Evolutionary conservation across 2,797 vertebrate genomes (phyloP).

Genomic region (Vespertilio murinus): DNA sequence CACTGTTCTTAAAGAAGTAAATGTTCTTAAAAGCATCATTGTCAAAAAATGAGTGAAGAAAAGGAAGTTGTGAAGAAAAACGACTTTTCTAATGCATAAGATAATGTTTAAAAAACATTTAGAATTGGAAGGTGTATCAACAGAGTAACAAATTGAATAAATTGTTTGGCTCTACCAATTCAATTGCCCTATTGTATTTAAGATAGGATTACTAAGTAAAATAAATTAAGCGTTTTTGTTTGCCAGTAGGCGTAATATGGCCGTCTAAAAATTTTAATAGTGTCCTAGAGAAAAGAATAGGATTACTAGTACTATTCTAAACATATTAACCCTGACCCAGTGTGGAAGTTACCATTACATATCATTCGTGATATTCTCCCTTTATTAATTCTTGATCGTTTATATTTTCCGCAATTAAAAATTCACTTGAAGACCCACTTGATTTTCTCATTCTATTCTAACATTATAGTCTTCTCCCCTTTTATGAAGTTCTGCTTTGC

Average conservation of each 20-base stretch:
- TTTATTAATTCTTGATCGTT: background rate
- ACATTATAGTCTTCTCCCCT: background rate
- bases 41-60: slow-evolving; percentile 13
- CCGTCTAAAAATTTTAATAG: background rate
- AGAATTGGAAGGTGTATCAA: background rate
- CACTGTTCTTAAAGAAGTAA: background rate
- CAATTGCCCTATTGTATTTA: background rate
- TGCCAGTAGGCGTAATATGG: background rate
- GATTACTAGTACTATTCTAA: background rate
- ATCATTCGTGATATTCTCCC: background rate
- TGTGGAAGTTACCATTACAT: background rate
- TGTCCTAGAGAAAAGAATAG: background rate
- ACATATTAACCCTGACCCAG: background rate
- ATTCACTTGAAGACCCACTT: background rate
- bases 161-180: background rate
- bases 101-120: background rate
- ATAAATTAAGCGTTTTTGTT: background rate
- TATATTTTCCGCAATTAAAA: background rate
- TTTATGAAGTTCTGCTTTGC: background rate
- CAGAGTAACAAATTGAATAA: background rate
- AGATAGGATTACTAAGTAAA: background rate
- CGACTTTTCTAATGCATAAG: background rate
- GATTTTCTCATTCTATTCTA: background rate
- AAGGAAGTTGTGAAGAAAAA: background rate
- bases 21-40: slow-evolving; percentile 21